A percentile compares a stretch with the other conserved stretches of the same genome.
Evolutionary conservation across 2,797 vertebrate genomes (phyloP).

Genomic region (Netta rufina): DNA sequence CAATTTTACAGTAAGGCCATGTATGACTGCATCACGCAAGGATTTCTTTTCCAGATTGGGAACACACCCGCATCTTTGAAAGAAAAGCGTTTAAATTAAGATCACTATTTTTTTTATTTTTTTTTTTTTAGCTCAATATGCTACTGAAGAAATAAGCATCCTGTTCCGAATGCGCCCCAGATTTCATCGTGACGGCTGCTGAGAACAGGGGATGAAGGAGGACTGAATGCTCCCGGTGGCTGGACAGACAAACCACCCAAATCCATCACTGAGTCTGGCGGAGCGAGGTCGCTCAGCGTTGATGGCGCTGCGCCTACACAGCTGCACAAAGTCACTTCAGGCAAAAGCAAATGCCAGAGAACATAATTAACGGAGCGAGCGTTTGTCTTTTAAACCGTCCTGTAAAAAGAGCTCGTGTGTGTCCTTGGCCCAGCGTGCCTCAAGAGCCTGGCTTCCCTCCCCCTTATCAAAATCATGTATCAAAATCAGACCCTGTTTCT

Average conservation of each 20-base stretch:
- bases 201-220: not conserved
- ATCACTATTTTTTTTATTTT: not conserved
- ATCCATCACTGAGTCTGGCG: not conserved
- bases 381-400: not conserved
- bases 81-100: not conserved
- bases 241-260: not conserved
- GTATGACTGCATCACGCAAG: conserved; percentile 48
- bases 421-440: not conserved
- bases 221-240: not conserved
- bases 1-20: conserved; percentile 64
- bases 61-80: conserved; percentile 10
- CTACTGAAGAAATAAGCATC: not conserved
- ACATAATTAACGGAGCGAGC: not conserved
- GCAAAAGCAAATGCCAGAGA: conserved; percentile 31
- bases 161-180: not conserved
- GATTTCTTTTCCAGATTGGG: conserved; percentile 25
- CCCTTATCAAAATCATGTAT: not conserved
- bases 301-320: not conserved
- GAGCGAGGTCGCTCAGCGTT: not conserved
- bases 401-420: not conserved
- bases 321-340: conserved; percentile 27
- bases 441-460: accelerated
- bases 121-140: not conserved
- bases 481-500: not conserved
- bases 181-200: not conserved